phyloP scores from a whole-genome alignment of 2,113 vertebrate species.

The Corythornis vintsioides region DNA sequence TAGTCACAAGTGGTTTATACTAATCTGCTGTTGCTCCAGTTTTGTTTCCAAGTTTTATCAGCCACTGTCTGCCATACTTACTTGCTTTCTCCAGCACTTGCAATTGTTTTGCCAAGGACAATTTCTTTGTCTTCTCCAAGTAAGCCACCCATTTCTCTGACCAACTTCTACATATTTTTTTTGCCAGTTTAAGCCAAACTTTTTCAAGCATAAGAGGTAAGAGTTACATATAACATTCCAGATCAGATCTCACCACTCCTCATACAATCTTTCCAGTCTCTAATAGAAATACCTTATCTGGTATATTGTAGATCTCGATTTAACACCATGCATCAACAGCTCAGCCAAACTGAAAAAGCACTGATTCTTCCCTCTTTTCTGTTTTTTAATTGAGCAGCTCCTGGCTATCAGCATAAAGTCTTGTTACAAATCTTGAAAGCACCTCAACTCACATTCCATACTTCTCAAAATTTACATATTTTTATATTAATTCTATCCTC shows the following conservation, averaged over 20 bases:
- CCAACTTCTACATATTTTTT: background rate
- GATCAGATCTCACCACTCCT: background rate
- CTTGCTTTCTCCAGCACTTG: background rate
- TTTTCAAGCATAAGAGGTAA: background rate
- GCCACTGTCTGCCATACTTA: background rate
- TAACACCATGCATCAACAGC: background rate
- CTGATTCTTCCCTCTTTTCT: background rate
- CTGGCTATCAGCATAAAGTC: background rate
- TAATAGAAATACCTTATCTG: background rate
- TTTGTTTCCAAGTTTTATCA: background rate
- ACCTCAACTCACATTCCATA: background rate
- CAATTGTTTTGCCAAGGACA: background rate
- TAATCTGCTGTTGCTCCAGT: background rate
- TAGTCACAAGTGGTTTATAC: accelerated
- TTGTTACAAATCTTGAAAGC: background rate
- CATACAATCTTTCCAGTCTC: background rate
- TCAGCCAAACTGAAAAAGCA: background rate
- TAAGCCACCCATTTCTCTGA: background rate
- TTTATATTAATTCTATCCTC: background rate
- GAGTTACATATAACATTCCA: background rate
- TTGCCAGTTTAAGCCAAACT: background rate
- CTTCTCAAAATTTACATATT: background rate
- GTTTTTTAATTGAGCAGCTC: background rate
- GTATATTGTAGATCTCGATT: background rate
- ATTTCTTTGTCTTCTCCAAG: background rate